Evolutionary conservation across 2,888 invertebrate species (phyloP), one percentile per base, ranked within the genome.

Genomic region (Drosophila lacicola): DNA sequence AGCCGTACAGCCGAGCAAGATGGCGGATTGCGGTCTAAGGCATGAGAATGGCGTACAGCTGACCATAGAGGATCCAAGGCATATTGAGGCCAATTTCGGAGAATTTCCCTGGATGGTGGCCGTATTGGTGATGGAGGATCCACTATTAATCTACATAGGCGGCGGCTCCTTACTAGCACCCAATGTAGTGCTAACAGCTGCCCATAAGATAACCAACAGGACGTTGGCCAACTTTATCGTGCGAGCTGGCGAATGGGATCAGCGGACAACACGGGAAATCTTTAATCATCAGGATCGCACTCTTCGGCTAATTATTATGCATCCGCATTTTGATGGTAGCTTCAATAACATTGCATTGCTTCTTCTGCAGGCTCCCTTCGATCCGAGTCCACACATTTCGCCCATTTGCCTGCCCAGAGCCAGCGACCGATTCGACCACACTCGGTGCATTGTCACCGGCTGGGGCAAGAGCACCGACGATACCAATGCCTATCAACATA

Each of bases 401-500:
- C 63, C 72, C 55, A 68, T 74, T 17, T 74, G 73, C 8, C 46
- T 74, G 33, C 63, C 67, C 4, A 10, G 0, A 0, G 11, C 51
- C 2, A 11, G 2, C 2, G 13, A 9, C 1, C 13, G 9, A 0
- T 56, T 61, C n/a, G 63, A 68, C 11, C 0, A 21, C 25, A 5
- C 19, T 0, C 21, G 14, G 1, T 92, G 92, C 61, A 78, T 78
- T 51, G 89, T 88, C 9, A 85, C 85, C 6, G 91, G 91, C 4
- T 91, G 91, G 91, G 91, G 90, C 11, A 90, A 89, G 47, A 71
- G 77, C 19, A 50, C 72, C 9, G 55, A 54, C 3, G 63, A 72
- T 0, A 66, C 49, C 17, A 55, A 55, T 1, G 94, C 94, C 1
- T 94, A 94, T 81, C 94, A 94, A 77, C 94, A 94, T 2, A 94